These are phyloP conservation scores for Euleptes europaea DNA, from an alignment of 2,113 vertebrate genomes.

Conservation along the genomic window DNA sequence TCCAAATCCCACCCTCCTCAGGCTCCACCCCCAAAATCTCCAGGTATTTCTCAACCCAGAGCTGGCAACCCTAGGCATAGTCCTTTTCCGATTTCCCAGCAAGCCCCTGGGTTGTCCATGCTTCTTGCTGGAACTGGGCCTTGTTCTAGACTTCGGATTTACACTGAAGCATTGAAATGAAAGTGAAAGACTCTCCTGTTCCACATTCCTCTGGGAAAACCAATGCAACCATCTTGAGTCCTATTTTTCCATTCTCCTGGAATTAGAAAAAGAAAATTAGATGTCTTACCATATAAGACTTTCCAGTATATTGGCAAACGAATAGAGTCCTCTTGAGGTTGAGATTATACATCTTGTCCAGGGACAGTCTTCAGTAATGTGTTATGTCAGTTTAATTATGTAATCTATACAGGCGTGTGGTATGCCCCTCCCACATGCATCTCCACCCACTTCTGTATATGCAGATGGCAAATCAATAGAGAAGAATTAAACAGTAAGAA, in stretches of 20 bases:
- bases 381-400: constrained; percentile 60
- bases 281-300: constrained; percentile 15
- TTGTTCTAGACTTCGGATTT: not conserved
- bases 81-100: no score
- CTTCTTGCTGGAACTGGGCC: not conserved
- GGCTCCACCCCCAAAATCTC: no score
- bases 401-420: constrained; percentile 57
- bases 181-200: not conserved
- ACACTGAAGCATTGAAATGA: not conserved
- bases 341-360: constrained; percentile 47
- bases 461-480: constrained; percentile 23
- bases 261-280: constrained; percentile 31
- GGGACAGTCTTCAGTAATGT: constrained; percentile 48
- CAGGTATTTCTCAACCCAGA: no score
- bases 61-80: no score
- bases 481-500: constrained; percentile 30
- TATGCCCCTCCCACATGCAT: constrained; percentile 17
- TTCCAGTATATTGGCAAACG: constrained; percentile 46
- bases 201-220: not conserved
- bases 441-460: constrained; percentile 36
- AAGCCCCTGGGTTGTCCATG: no score
- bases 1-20: no score
- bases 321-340: constrained; percentile 51
- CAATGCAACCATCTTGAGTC: constrained; percentile 5
- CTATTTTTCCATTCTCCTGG: not conserved